Base-by-base conservation (phyloP, 2,888 invertebrate species). In the Formica aserva region DNA sequence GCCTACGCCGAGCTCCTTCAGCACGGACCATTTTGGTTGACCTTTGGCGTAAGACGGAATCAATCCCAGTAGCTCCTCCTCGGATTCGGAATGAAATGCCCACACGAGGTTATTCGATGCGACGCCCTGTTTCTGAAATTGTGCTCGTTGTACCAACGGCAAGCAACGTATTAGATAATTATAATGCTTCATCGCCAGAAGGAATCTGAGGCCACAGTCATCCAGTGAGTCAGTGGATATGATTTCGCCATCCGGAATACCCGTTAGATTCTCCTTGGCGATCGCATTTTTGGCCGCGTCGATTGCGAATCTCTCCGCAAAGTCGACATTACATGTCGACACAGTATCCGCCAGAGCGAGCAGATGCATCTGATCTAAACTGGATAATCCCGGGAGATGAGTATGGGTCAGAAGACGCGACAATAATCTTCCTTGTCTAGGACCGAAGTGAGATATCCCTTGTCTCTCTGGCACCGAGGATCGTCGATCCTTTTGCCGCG, bases 81-180 rank as follows among this genome's bases (percentile, higher is more conserved):
- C 98, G 29, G 98, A 98, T 95, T 99, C 99, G 0, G 99, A 99
- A 95, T 99, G 99, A 95, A 98, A 99, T 0, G 99, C 99, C 99
- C 99, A 99, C 3, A 99, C 99, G 29, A 99, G 96, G 95, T 99
- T 98, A 91, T 98, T 97, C 13, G 97, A 97, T 52, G 97, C 97
- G 1, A 98, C 97, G 32, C 98, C 99, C 88, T 97, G 97, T 77
- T 97, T 97, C 92, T 98, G 98, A 88, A 99, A 96, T 80, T 97
- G 96, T 0, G 97, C 97, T 77, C 99, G 96, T 94, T 99, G 99
- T 0, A 97, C 97, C 13, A 99, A 95, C 0, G 99, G 99, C 83
- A 99, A 95, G 93, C 99, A 99, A 41, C 98, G 97, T 82, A 99
- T 96, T 22, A 99, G 95, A 95, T 99, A 99, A 88, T 98, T 98